These are phyloP conservation scores for Eubasilissa splendida DNA, from an alignment of 2,888 invertebrate species.

Conservation along the genomic window DNA sequence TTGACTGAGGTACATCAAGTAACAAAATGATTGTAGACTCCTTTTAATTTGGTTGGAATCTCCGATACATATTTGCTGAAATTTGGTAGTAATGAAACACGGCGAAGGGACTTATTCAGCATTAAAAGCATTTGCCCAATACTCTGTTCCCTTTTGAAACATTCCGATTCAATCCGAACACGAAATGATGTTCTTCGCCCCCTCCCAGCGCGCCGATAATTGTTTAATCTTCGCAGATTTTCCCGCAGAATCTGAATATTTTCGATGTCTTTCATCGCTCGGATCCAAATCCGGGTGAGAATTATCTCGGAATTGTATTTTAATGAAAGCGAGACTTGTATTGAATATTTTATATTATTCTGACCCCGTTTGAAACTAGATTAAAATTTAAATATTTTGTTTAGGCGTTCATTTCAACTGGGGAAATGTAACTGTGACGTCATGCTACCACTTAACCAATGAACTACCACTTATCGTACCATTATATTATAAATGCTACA, in stretches of 20 bases:
- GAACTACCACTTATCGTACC: no score
- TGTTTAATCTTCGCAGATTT: not conserved
- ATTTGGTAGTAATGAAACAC: constrained; percentile 7
- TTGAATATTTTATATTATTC: not conserved
- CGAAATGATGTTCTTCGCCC: not conserved
- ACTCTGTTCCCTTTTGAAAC: not conserved
- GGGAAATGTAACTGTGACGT: no score
- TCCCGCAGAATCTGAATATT: constrained; percentile 2
- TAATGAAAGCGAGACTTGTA: not conserved
- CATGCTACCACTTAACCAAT: no score
- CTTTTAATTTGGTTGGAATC: no score
- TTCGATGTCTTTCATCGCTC: constrained; percentile 3
- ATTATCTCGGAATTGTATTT: not conserved
- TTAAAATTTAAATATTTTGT: no score
- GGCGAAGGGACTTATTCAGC: not conserved
- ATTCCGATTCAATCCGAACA: not conserved
- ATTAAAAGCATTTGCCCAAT: not conserved
- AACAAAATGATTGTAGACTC: no score
- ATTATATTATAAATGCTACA: no score
- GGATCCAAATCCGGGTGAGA: not conserved
- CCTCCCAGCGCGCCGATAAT: not conserved
- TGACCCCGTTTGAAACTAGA: not conserved
- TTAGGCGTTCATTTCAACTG: no score
- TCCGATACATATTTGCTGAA: not conserved
- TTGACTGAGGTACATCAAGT: no score